Conservation (phyloP, 2,113 vertebrate genomes). For the Saimiri boliviensis region DNA sequence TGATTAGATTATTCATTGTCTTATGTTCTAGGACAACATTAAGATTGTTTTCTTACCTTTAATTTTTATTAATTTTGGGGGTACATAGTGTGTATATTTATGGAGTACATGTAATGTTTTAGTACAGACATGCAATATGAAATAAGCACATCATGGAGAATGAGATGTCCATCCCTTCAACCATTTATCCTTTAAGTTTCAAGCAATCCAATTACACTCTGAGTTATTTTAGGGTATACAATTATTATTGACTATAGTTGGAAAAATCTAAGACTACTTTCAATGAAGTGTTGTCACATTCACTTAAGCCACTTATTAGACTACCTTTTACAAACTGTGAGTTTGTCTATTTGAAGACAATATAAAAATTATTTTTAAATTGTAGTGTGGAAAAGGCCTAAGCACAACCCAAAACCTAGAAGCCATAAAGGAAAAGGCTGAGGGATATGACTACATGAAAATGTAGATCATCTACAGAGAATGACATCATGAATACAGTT, state of each 20-base stretch:
- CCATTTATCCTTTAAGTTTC: too few species aligned
- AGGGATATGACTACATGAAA: background rate
- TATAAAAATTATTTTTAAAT: background rate
- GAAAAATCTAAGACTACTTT: constrained; percentile 9
- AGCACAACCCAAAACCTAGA: constrained; percentile 10
- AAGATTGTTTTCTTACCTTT: background rate
- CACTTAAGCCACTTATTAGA: background rate
- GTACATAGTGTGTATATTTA: too few species aligned
- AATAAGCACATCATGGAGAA: too few species aligned
- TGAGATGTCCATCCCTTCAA: too few species aligned
- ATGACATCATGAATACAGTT: constrained; percentile 16
- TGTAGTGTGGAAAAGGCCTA: background rate
- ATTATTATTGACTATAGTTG: too few species aligned
- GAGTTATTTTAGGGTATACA: too few species aligned
- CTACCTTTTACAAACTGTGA: constrained; percentile 6
- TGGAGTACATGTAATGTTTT: too few species aligned
- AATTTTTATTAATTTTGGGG: too few species aligned
- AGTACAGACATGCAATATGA: too few species aligned
- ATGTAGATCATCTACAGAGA: background rate
- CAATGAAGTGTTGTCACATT: background rate
- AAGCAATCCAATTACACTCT: too few species aligned
- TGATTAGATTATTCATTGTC: constrained; percentile 12
- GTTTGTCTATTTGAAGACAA: constrained; percentile 42
- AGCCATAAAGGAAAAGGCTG: background rate
- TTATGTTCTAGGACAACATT: background rate